phyloP scores from a whole-genome alignment of 2,888 invertebrate species.

The Drosophila longiperda region DNA sequence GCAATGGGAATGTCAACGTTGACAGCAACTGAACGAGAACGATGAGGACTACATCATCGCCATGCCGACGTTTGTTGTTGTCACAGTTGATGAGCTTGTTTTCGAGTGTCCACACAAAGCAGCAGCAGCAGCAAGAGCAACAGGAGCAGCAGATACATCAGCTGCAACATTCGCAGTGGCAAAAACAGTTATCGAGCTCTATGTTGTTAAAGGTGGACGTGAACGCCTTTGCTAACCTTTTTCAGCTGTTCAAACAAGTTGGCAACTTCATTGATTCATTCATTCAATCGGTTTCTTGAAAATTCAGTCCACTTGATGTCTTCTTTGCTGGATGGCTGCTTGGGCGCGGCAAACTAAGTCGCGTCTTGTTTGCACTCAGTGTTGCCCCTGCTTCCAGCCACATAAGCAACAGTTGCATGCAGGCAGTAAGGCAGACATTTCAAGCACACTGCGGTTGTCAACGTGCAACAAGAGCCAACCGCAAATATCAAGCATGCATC shows the following conservation, averaged over 20 bases:
- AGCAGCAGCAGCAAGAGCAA: constrained; percentile 2
- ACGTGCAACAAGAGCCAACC: constrained; percentile 24
- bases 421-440: constrained; percentile 20
- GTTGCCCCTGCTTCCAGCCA: constrained; percentile 33
- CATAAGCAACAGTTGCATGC: constrained; percentile 72
- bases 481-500: constrained; percentile 63
- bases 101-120: constrained; percentile 56
- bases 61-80: constrained; percentile 60
- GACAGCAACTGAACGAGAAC: constrained; percentile 15
- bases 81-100: constrained; percentile 71
- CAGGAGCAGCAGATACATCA: background rate
- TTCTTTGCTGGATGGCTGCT: constrained; percentile 1
- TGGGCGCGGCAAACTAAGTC: constrained; percentile 1
- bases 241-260: constrained; percentile 57
- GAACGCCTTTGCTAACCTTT: constrained; percentile 57
- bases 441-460: constrained; percentile 44
- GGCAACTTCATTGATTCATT: constrained; percentile 44
- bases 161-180: background rate
- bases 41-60: constrained; percentile 47
- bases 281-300: constrained; percentile 36
- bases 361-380: constrained; percentile 37
- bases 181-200: background rate
- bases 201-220: constrained; percentile 29
- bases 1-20: constrained; percentile 35
- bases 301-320: constrained; percentile 57